Base-by-base conservation (phyloP, 2,888 invertebrate species). In the Plebejus argus region DNA sequence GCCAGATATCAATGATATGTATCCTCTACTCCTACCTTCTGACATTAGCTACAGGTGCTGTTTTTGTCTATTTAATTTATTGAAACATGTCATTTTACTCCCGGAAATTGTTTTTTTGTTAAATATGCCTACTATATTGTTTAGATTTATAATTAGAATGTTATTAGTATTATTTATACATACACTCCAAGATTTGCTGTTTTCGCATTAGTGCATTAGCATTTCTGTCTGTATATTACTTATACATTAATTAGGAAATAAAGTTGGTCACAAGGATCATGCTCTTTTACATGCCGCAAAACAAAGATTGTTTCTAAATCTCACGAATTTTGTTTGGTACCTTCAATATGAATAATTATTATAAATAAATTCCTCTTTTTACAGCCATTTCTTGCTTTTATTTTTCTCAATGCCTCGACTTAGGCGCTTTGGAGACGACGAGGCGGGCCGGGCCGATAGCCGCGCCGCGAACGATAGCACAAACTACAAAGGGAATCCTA, bases 341-440 rank as follows among this genome's bases (percentile, higher is more conserved):
- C 89, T 88, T 86, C 88, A 70, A 87, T 88, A 85, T 87, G 86
- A 90, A 90, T 92, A 91, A 93, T 66, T 28, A 61, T 90, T 92
- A 92, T 90, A 90, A 93, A 93, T 93, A 93, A 93, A 93, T 90
- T 89, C 91, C 91, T 86, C 91, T 91, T 93, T 92, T 92, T 93
- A 91, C 91, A 92, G 85, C 86, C 83, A 86, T 20, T 23, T 70
- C 18, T 76, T 76, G 28, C 1, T 61, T 78, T 39, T 61, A 20
- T 78, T 78, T 78, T 79, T 78, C 12, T 78, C 12, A 58, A 61
- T 61, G 20, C 12, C 23, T 20, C 20, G 6, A 28, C 28, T n/a
- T n/a, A n/a, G n/a, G n/a, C n/a, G n/a, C n/a, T n/a, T n/a, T n/a
- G n/a, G n/a, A n/a, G n/a, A n/a, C n/a, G n/a, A n/a, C n/a, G n/a